Evolutionary conservation across 2,113 vertebrate species (phyloP), one percentile per base, ranked within the genome.

Genomic region (Progne subis): DNA sequence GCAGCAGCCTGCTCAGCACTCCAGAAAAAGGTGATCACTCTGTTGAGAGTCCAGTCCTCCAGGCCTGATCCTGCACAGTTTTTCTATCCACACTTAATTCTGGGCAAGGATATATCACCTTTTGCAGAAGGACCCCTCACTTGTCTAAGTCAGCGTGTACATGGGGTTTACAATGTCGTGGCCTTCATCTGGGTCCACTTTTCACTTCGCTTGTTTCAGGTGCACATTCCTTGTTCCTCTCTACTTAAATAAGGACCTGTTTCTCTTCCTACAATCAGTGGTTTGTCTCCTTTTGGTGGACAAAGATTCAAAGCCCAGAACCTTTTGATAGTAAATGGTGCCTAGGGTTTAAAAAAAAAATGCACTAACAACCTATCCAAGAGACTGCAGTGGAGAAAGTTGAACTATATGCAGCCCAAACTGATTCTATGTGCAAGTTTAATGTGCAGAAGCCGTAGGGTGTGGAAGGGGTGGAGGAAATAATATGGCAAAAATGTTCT

Each of bases 381-480:
- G 88, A 82, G 92, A 86, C 80, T 70, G 9, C 72, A 84, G 95
- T 95, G 94, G 96, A 96, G 95, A 84, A 96, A 94, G 90, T 94
- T 96, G 96, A 95, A 96, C 95, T 96, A 88, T 67, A 94, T 93
- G 85, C 92, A 94, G 82, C 84, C 86, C 57, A 84, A 93, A 92
- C 29, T 64, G 68, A 81, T 95, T 96, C 94, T 77, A 81, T 93
- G 94, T 96, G 96, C 57, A 96, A 95, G 96, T 97, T 92, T 89
- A 96, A 95, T 93, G 88, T 96, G 92, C 83, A 61, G 88, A 91
- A 95, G 47, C 20, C 74, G 26, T 93, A 55, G 75, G 55, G 34
- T 63, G 77, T 49, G 47, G 86, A 92, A 90, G 24, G 80, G 49
- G 34, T 28, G 57, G 53, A 77, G 72, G 82, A 92, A 95, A 82